Base-by-base conservation (phyloP, 2,888 invertebrate species). In the Uropetala carovei region DNA sequence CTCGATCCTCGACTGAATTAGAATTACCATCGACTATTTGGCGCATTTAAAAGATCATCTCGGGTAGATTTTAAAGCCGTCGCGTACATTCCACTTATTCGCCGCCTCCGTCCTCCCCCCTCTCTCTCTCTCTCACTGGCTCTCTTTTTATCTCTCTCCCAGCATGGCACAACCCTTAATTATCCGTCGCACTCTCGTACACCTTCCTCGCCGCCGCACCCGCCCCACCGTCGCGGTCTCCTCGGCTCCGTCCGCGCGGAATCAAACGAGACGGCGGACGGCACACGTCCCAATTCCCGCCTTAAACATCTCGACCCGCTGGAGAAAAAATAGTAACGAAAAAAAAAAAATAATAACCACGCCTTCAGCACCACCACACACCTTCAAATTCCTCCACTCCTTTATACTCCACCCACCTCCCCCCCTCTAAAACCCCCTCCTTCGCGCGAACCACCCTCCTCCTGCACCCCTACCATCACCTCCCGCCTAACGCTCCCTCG, bases 221-320 rank as follows among this genome's bases (percentile, higher is more conserved):
- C 43, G 43, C 43, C 43, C 68, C 22, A n/a, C 68, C 75, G 43
- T 3, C 11, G 75, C n/a, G 75, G 27, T 22, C 13, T 27, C 75
- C 18, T n/a, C 64, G 64, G 16, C 64, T n/a, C n/a, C 64, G 11
- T 10, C 64, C 64, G 64, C 7, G 64, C 5, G 43, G 43, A 43
- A 43, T 5, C 43, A 43, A 43, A 43, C 43, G 43, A 64, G n/a
- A n/a, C n/a, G 68, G 68, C 68, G 68, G 68, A 68, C 68, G 68
- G n/a, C 68, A 68, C 68, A 68, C 68, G 68, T 68, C 68, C 68
- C 68, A 68, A 68, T 68, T 68, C 68, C 68, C n/a, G 68, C 68
- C 68, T 68, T 22, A 68, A 68, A 68, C 68, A 68, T 68, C 18
- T 75, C 75, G 13, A 75, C 22, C 75, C 75, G 27, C 22, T 27